Evolutionary conservation across 2,113 vertebrate genomes (phyloP).

Genomic region (Bambusicola thoracicus): DNA sequence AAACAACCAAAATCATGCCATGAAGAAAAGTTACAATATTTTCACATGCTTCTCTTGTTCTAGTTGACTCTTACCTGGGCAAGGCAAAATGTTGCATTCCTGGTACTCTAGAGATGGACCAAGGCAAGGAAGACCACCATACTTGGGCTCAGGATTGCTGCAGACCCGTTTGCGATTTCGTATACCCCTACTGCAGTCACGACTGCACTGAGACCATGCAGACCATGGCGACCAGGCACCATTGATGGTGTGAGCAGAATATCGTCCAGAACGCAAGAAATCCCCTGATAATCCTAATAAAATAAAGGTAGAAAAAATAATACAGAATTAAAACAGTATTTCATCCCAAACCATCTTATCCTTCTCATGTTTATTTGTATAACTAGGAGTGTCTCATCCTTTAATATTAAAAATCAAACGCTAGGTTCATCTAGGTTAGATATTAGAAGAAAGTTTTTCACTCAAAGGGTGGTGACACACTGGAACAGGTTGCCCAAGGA

Average conservation of each 20-base stretch:
- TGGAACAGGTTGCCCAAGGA: no score
- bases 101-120: slow-evolving; percentile 92
- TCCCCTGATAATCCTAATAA: slow-evolving; percentile 81
- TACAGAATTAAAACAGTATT: not conserved
- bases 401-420: not conserved
- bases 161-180: slow-evolving; percentile 91
- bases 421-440: not conserved
- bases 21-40: not conserved
- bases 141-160: slow-evolving; percentile 92
- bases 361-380: not conserved
- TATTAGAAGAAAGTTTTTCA: no score
- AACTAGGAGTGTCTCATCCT: not conserved
- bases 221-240: slow-evolving; percentile 94
- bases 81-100: slow-evolving; percentile 95
- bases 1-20: not conserved
- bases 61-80: slow-evolving; percentile 84
- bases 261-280: slow-evolving; percentile 88
- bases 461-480: no score
- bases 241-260: slow-evolving; percentile 87
- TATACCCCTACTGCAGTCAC: slow-evolving; percentile 93
- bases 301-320: not conserved
- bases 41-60: not conserved
- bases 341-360: not conserved
- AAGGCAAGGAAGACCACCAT: slow-evolving; percentile 89
- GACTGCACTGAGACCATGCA: slow-evolving; percentile 94